These are phyloP conservation scores for Galleria mellonella DNA, from an alignment of 1,140 invertebrate species.

Conservation along the genomic window DNA sequence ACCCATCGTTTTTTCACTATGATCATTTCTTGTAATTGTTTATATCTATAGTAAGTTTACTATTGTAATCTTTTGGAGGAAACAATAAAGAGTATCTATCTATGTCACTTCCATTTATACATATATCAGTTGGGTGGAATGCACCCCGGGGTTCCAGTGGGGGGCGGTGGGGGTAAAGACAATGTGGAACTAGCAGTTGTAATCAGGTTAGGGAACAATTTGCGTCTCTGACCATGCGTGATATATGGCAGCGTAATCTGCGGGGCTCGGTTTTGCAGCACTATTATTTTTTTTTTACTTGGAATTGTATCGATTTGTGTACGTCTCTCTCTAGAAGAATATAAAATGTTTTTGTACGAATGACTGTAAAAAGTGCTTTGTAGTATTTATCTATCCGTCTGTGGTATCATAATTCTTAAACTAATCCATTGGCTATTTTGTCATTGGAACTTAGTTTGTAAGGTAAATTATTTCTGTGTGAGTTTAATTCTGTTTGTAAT, in stretches of 20 bases:
- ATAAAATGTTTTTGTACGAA: no score
- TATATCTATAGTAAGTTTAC: no score
- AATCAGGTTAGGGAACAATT: constrained; percentile 71
- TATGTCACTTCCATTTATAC: constrained; percentile 1
- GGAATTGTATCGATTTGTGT: constrained; percentile 1
- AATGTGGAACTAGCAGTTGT: constrained; percentile 67
- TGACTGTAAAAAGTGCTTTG: no score
- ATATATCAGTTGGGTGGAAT: not conserved
- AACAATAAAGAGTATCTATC: no score
- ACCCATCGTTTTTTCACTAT: no score
- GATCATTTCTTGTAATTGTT: no score
- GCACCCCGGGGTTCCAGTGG: constrained; percentile 9
- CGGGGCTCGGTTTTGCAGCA: constrained; percentile 22
- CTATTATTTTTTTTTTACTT: constrained; percentile 32
- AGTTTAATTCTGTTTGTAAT: no score
- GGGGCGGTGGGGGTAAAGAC: constrained; percentile 41
- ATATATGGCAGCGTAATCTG: constrained; percentile 54
- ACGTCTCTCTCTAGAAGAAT: no score
- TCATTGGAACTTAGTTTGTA: constrained; percentile 4
- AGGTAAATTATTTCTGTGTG: no score
- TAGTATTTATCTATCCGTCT: no score
- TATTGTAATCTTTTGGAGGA: no score
- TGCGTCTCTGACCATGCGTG: constrained; percentile 63
- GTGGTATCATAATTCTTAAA: no score
- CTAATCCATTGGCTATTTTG: constrained; percentile 1